These are phyloP conservation scores for Hyla sarda DNA, from an alignment of 2,113 vertebrate genomes.

Conservation along the genomic window DNA sequence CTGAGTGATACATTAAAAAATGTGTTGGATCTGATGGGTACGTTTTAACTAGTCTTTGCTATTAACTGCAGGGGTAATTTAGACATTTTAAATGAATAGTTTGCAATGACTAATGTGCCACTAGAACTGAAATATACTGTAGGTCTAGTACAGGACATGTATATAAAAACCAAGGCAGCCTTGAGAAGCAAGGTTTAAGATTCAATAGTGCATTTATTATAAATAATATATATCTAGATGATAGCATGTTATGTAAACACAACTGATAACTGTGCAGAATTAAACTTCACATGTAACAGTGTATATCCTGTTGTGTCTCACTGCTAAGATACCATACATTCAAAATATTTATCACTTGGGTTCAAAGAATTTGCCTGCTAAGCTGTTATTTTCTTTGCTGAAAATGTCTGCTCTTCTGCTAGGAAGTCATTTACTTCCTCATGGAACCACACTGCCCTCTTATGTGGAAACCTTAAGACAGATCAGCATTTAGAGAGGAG, in stretches of 20 bases:
- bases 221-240: background rate
- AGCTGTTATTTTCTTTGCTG: conserved; percentile 38
- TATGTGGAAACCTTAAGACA: conserved; percentile 68
- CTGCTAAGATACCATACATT: conserved; percentile 54
- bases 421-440: background rate
- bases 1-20: no score
- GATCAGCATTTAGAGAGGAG: background rate
- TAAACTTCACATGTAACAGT: conserved; percentile 15
- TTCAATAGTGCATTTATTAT: background rate
- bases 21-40: no score
- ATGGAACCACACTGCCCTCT: conserved; percentile 77
- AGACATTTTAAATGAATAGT: background rate
- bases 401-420: conserved; percentile 26
- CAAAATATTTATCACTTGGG: conserved; percentile 54
- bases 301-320: conserved; percentile 47
- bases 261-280: background rate
- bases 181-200: background rate
- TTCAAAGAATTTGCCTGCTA: conserved; percentile 53
- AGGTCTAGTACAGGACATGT: background rate
- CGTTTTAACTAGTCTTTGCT: no score
- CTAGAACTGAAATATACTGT: background rate
- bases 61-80: no score
- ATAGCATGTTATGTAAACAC: background rate
- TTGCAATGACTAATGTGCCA: background rate
- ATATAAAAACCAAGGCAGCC: background rate